Evolutionary conservation across 1,140 invertebrate species (phyloP), one percentile per base, ranked within the genome.

Genomic region (Latrodectus geometricus): DNA sequence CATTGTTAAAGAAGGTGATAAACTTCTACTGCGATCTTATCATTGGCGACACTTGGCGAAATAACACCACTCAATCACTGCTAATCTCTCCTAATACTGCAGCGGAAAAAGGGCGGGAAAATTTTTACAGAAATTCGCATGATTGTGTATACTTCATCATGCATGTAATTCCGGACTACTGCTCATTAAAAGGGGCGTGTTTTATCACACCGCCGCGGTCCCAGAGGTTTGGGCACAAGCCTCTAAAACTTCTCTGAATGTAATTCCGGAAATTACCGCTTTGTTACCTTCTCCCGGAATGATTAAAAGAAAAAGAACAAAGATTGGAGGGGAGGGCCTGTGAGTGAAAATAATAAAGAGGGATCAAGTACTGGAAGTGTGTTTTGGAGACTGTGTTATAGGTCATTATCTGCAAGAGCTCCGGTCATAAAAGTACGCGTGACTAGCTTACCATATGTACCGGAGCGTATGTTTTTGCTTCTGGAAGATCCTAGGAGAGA

Each of bases 121-220:
- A n/a, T 69, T 21, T 17, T 21, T 74, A 14, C 73, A 15, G 12
- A 23, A 14, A 7, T 14, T 74, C 23, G 73, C 50, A 74, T n/a
- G 15, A 74, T 17, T 50, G 48, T 74, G 73, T 74, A 21, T 74
- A 74, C 11, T 69, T 23, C 68, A 69, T 69, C 68, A 69, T 69
- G 68, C 68, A 21, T 69, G 21, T 69, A 69, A 69, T 69, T 69
- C 48, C 49, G 23, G 14, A 49, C 15, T 23, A 23, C 7, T 11
- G 20, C 56, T 77, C 75, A 77, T 79, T 66, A 79, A 79, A 79
- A 79, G 15, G 77, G 77, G 56, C 54, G 77, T 79, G 65, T 69
- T 68, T 61, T 79, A 68, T 79, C 61, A 49, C 77, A 68, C 61
- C 48, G 49, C 48, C 4, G 8, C 14, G 50, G 49, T 23, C 3